phyloP scores from a whole-genome alignment of 1,140 invertebrate species.

The Aphelenchoides avenae region DNA sequence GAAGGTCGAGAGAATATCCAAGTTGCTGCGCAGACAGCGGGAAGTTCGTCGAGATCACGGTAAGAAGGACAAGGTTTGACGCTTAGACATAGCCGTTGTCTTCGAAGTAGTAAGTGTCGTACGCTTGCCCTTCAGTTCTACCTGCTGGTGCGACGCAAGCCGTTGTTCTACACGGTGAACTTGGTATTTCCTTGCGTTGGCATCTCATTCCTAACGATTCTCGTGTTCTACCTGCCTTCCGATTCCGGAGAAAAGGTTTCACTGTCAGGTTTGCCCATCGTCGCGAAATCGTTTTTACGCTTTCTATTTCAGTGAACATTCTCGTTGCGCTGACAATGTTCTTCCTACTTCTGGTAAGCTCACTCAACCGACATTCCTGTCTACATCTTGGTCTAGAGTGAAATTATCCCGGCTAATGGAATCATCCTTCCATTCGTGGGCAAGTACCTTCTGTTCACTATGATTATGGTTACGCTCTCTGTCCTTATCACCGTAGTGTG shows the following conservation, averaged over 20 bases:
- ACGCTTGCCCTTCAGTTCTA: conserved; percentile 52
- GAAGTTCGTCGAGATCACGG: conserved; percentile 87
- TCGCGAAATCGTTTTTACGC: conserved; percentile 11
- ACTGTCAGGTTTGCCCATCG: neutral
- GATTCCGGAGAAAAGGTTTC: conserved; percentile 95
- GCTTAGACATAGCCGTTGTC: conserved; percentile 5
- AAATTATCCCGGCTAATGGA: conserved; percentile 98
- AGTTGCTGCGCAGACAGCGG: conserved; percentile 70
- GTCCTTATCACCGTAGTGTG: conserved; percentile 91
- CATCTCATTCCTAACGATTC: conserved; percentile 31
- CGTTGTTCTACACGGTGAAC: conserved; percentile 91
- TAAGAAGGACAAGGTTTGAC: conserved; percentile 29
- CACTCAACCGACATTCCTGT: conserved; percentile 59
- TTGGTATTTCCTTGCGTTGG: conserved; percentile 87
- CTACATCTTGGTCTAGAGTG: conserved; percentile 93
- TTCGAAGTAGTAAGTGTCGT: neutral
- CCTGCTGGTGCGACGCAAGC: conserved; percentile 74
- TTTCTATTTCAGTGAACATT: conserved; percentile 65
- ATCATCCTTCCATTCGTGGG: conserved; percentile 86
- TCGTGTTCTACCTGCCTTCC: conserved; percentile 85
- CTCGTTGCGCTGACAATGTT: conserved; percentile 98
- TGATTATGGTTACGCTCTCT: conserved; percentile 95
- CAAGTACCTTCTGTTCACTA: conserved; percentile 97
- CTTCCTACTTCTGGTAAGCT: conserved; percentile 79
- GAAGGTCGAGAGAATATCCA: conserved; percentile 80